These are phyloP conservation scores for Solenopsis fugax DNA, from an alignment of 1,140 invertebrate species.

Conservation along the genomic window DNA sequence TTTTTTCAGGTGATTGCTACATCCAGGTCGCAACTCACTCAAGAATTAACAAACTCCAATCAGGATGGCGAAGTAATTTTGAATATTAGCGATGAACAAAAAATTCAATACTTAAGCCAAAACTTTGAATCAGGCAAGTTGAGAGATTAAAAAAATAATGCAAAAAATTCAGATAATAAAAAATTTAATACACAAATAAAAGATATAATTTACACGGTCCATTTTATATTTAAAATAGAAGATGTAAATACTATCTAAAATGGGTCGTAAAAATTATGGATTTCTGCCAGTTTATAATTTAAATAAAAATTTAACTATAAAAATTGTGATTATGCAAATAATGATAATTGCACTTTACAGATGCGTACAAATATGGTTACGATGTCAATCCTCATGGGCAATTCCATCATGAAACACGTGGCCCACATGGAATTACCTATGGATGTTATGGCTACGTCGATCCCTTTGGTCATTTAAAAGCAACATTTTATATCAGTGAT, in stretches of 20 bases:
- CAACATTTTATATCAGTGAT: slow-evolving; percentile 92
- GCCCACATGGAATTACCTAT: slow-evolving; percentile 91
- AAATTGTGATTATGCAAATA: background rate
- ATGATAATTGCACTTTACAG: slow-evolving; percentile 80
- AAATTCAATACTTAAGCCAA: slow-evolving; percentile 78
- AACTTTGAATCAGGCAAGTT: slow-evolving; percentile 77
- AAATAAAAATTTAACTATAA: background rate
- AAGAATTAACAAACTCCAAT: slow-evolving; percentile 66
- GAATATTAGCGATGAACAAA: slow-evolving; percentile 78
- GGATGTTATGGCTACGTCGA: slow-evolving; percentile 93
- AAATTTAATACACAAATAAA: background rate
- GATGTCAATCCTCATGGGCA: slow-evolving; percentile 91
- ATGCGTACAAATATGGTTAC: slow-evolving; percentile 91
- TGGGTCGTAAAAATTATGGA: background rate
- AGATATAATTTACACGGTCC: background rate
- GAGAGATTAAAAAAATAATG: background rate
- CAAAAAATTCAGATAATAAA: background rate
- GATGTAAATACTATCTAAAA: background rate
- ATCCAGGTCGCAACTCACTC: slow-evolving; percentile 68
- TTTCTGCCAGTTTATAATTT: background rate
- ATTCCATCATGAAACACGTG: slow-evolving; percentile 92
- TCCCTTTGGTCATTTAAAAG: slow-evolving; percentile 89
- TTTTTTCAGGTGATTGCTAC: slow-evolving; percentile 77
- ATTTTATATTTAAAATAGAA: background rate
- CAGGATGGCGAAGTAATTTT: slow-evolving; percentile 74